Conservation (phyloP, 2,797 vertebrate species). For the Amblyopsis hoosieri region DNA sequence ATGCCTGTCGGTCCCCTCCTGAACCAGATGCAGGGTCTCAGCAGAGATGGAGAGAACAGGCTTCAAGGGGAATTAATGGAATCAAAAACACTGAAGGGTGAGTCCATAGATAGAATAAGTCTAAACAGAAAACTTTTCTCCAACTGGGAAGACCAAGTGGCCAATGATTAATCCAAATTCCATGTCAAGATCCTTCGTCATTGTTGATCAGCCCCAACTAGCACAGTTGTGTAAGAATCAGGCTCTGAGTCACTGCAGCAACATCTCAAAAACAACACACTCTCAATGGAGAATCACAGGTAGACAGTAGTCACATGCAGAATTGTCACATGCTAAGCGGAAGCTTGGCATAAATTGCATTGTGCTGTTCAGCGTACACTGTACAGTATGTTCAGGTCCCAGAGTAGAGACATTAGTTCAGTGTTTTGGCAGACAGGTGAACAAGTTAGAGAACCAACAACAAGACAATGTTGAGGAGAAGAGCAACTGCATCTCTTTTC, state of each 20-base stretch:
- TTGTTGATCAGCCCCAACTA: neutral
- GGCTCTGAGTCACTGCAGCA: slow-evolving; percentile 3
- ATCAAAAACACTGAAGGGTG: slow-evolving; percentile 10
- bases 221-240: slow-evolving; percentile 23
- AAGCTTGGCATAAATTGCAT: slow-evolving; percentile 32
- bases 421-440: slow-evolving; percentile 10
- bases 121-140: neutral
- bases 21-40: slow-evolving; percentile 20
- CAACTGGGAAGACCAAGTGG: neutral
- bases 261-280: slow-evolving; percentile 19
- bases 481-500: slow-evolving; percentile 25
- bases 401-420: slow-evolving; percentile 14
- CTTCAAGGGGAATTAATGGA: no score
- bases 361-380: slow-evolving; percentile 10
- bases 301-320: slow-evolving; percentile 20
- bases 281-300: slow-evolving; percentile 29
- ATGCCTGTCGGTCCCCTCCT: slow-evolving; percentile 40
- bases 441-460: slow-evolving; percentile 58
- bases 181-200: neutral
- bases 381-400: slow-evolving; percentile 2
- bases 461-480: slow-evolving; percentile 53
- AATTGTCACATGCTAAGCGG: slow-evolving; percentile 10
- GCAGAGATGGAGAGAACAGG: neutral
- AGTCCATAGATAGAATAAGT: neutral
- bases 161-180: neutral